Conservation (phyloP, 2,113 vertebrate species). For the Galbula dea region DNA sequence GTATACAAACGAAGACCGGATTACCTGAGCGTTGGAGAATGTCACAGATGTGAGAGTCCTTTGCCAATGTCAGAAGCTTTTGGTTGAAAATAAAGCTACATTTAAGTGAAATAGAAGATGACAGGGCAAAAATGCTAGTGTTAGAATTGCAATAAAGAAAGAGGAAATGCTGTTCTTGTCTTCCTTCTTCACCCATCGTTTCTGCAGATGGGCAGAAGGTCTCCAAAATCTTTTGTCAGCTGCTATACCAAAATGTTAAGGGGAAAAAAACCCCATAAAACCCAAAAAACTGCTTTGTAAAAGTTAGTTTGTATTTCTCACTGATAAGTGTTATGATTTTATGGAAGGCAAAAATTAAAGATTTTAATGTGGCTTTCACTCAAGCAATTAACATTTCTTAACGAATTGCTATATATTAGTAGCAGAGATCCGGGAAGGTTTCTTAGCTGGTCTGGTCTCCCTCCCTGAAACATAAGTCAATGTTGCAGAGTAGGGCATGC, state of each 20-base stretch:
- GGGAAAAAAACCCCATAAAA: background rate
- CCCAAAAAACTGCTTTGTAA: background rate
- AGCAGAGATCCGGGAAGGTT: background rate
- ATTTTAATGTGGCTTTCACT: background rate
- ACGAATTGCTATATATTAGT: background rate
- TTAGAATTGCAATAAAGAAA: background rate
- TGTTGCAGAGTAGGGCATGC: background rate
- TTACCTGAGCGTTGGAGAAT: no score
- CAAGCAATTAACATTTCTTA: background rate
- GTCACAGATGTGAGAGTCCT: background rate
- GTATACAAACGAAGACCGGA: background rate
- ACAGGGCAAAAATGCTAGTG: background rate
- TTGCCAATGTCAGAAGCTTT: background rate
- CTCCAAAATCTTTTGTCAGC: background rate
- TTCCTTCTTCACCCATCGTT: background rate
- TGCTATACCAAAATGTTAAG: background rate
- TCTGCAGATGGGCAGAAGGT: background rate
- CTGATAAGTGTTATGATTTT: background rate
- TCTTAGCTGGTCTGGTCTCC: background rate
- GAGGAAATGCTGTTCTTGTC: background rate
- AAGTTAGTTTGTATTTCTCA: background rate
- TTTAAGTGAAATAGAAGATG: background rate
- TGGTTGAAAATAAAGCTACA: background rate
- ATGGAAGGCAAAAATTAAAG: background rate
- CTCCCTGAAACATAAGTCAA: accelerated